These are phyloP conservation scores for Cryptocephalus moraei DNA, from an alignment of 2,888 invertebrate species.

Conservation along the genomic window DNA sequence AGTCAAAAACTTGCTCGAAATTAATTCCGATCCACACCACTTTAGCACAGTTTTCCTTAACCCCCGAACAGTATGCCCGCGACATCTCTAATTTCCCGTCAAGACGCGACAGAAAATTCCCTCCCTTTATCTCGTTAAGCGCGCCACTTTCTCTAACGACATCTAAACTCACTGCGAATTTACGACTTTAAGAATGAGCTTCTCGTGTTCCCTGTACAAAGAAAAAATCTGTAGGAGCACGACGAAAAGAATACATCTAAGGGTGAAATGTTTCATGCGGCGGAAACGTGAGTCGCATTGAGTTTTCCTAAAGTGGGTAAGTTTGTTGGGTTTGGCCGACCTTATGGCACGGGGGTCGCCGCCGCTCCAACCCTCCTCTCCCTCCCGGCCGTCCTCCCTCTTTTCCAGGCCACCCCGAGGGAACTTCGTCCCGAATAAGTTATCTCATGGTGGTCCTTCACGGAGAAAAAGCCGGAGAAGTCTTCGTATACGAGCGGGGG, in stretches of 20 bases:
- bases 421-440: constrained; percentile 13
- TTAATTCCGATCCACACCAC: no score
- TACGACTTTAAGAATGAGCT: background rate
- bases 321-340: constrained; percentile 36
- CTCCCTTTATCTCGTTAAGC: no score
- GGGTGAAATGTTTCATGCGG: constrained; percentile 30
- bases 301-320: constrained; percentile 34
- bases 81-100: no score
- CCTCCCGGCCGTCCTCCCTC: constrained; percentile 5
- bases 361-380: constrained; percentile 14
- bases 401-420: constrained; percentile 6
- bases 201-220: background rate
- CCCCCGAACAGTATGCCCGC: no score
- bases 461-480: no score
- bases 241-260: constrained; percentile 6
- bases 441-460: no score
- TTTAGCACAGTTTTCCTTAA: no score
- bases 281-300: constrained; percentile 38
- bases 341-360: constrained; percentile 30
- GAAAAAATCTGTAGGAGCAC: constrained; percentile 10
- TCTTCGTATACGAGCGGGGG: no score
- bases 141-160: background rate
- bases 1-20: no score
- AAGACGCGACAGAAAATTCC: no score
- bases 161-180: background rate